Base-by-base conservation (phyloP, 2,888 invertebrate genomes). In the Cybosia mesomella region DNA sequence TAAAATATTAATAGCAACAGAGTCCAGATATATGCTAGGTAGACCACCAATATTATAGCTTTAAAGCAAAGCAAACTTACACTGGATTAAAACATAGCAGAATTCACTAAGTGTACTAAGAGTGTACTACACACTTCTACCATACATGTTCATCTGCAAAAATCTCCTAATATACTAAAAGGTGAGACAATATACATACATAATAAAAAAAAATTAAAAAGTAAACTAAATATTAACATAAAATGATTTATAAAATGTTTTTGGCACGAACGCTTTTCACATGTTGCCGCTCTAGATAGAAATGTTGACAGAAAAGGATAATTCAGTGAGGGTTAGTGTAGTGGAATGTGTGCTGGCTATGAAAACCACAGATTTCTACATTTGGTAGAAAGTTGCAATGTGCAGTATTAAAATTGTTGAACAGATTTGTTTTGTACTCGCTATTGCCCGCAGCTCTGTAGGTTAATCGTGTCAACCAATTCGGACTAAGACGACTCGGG, bases 281-380 rank as follows among this genome's bases (percentile, higher is more conserved):
- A 34, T 13, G 18, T 43, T 71, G 73, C 63, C 76, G 79, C 71
- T 75, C 67, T 61, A 55, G 36, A n/a, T 0, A 54, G 64, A 66
- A 72, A 71, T 72, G 54, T 63, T 13, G 21, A 34, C 21, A 70
- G 57, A 49, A 60, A 24, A 15, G 54, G n/a, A 53, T 34, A 28
- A 67, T 34, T 49, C 32, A 55, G 55, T 54, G 59, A 60, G 62
- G 34, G 21, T 2, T 28, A 24, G 43, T 68, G 63, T 61, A 10
- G 49, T 61, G 68, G 69, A 79, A 73, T 71, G 66, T 72, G 58
- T 11, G 64, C 43, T 15, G 63, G 49, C 64, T 39, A 55, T 49
- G 55, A 55, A 11, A 43, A 63, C 49, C 65, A 63, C 62, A 66
- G 32, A 7, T 77, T 80, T 82, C 72, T 80, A 80, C 78, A 49